Base-by-base conservation (phyloP, 2,797 vertebrate genomes). In the Oceanodroma leucorhoa region DNA sequence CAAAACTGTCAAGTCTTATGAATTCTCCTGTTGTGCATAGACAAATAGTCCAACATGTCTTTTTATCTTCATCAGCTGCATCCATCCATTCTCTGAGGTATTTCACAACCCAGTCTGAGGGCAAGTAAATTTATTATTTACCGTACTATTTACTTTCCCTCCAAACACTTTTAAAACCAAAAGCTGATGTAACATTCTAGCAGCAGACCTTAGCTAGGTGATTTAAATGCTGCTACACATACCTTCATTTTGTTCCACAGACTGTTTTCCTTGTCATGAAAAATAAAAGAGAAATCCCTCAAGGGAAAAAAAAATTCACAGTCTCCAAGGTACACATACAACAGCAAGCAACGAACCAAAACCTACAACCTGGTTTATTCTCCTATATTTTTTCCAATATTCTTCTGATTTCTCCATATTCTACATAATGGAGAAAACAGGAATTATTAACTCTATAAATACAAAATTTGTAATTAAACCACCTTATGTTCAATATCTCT, bases 251-350 rank as follows among this genome's bases (percentile, higher is more conserved):
- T 93, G 41, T 62, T 51, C 67, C 43, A 75, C 29, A 77, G 58
- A 43, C 30, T 43, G 23, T 80, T 85, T 48, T 82, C 87, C 89
- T 96, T 96, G 70, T 90, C 43, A 36, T 95, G 70, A 93, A 93
- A 93, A 92, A 84, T 79, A 94, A 97, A 95, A 22, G 38, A 85
- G 29, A 91, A 92, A 94, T 77, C 41, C 43, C 95, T 89, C 87
- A 21, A 38, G 90, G 87, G 76, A 5, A 88, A 90, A 79, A 79
- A 50, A 58, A 30, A 38, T 6, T 34, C 16, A 61, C 29, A 34
- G 17, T 61, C 89, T 95, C 84, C 36, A 26, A 51, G 77, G 93
- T 79, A 76, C 16, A 85, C 62, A 38, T 53, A 58, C 58, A 94
- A 91, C 22, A 73, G 29, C 36, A 92, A 75, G 30, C 32, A 36